A percentile compares a stretch with the other conserved stretches of the same genome.
These are phyloP conservation scores for Empidonax traillii DNA, from an alignment of 2,113 vertebrate genomes.

Conservation along the genomic window DNA sequence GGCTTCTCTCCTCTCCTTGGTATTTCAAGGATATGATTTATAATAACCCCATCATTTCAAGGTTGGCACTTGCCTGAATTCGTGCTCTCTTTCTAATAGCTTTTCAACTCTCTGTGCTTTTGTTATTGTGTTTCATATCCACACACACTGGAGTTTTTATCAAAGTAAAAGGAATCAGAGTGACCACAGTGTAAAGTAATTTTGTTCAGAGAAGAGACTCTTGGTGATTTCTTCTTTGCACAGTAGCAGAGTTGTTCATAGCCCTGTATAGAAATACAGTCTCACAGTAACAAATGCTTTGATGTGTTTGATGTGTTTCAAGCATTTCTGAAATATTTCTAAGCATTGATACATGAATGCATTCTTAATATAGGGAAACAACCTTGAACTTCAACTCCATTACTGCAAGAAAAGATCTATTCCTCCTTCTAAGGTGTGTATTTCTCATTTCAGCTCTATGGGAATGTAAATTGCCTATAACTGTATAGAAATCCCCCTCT, in stretches of 20 bases:
- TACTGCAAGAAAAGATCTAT: background rate
- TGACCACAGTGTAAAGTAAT: background rate
- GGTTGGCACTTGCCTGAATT: background rate
- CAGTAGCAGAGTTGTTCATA: background rate
- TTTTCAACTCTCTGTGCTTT: background rate
- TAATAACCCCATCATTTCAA: background rate
- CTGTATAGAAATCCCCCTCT: background rate
- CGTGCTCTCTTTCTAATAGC: background rate
- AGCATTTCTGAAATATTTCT: background rate
- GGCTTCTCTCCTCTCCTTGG: background rate
- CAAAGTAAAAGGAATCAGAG: background rate
- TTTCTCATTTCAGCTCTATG: background rate
- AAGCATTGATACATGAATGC: background rate
- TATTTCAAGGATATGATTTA: background rate
- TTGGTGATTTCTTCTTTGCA: background rate
- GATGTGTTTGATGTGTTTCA: background rate
- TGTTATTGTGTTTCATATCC: background rate
- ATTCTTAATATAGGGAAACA: background rate
- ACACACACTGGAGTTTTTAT: background rate
- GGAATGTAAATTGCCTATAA: background rate
- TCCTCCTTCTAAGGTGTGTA: background rate
- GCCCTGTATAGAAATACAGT: background rate
- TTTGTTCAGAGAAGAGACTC: background rate
- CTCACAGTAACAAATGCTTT: background rate
- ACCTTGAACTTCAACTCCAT: background rate